These are phyloP conservation scores for Sinocyclocheilus anshuiensis DNA, from an alignment of 2,113 vertebrate genomes.

Conservation along the genomic window DNA sequence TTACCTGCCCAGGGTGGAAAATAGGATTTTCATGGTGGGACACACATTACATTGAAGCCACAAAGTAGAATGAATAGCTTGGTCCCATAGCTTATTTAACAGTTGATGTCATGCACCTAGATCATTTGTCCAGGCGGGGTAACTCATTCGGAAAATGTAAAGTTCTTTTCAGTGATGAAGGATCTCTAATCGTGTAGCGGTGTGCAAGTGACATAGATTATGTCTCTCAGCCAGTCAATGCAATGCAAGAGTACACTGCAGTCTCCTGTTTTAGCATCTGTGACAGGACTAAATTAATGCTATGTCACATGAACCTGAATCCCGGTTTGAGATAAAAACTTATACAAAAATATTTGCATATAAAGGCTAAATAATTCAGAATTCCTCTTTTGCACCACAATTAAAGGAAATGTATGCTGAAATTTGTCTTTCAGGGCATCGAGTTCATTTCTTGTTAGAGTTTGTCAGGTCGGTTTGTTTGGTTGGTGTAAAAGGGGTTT, in stretches of 20 bases:
- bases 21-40: constrained; percentile 72
- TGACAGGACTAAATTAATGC: background rate
- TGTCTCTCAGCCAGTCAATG: constrained; percentile 57
- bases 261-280: background rate
- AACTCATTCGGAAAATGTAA: constrained; percentile 79
- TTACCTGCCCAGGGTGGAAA: constrained; percentile 71
- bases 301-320: background rate
- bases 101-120: constrained; percentile 73
- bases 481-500: background rate
- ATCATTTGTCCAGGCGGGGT: constrained; percentile 71
- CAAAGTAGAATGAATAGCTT: constrained; percentile 75
- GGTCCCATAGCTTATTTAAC: constrained; percentile 74
- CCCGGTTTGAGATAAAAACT: background rate
- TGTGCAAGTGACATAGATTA: constrained; percentile 62
- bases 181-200: constrained; percentile 65
- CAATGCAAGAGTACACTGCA: constrained; percentile 17
- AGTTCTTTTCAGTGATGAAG: constrained; percentile 67
- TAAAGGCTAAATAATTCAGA: background rate
- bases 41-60: constrained; percentile 63
- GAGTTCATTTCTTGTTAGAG: background rate
- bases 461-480: background rate
- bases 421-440: background rate
- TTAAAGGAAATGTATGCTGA: background rate
- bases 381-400: background rate
- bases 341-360: background rate